Base-by-base conservation (phyloP, 2,797 vertebrate genomes). In the Acanthurus lineatus region DNA sequence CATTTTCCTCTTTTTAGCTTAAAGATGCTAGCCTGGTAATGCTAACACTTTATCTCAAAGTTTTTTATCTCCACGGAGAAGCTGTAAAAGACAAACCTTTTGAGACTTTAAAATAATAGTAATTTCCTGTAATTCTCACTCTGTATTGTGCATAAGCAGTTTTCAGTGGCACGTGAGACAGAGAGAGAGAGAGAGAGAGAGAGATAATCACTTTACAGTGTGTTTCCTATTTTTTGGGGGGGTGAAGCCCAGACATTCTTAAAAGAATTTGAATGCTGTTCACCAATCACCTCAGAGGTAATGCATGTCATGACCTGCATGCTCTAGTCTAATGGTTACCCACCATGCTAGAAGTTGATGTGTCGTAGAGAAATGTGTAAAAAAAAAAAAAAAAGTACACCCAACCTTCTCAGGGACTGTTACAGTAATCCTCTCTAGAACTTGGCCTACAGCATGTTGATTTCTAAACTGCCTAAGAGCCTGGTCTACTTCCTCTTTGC, bases 371-470 rank as follows among this genome's bases (percentile, higher is more conserved):
- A 90, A 91, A 88, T 57, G 83, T 90, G 86, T 77, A 53, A 66
- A 80, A 76, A 65, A 56, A 58, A 16, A 51, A 60, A 51, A 45
- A 84, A 76, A 84, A 81, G 78, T 85, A 87, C 87, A 90, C 89
- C 86, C 87, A 90, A 92, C 88, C 90, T 92, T 92, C 93, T 94
- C 93, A 94, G 93, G 93, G 93, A 94, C 89, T 89, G 89, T 89
- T 87, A 80, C 81, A 87, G 89, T 84, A 75, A 89, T 92, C 91
- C 89, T 91, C 88, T 84, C 79, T 82, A 86, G 88, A 91, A 86
- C 85, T 83, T 88, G 90, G 90, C 89, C 87, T 84, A 90, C 83
- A 85, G 88, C 88, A 83, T 89, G 91, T 90, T 69, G 86, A 71
- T 81, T 87, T 84, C 77, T 71, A 86, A 92, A 90, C 88, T 92